These are phyloP conservation scores for Peromyscus eremicus DNA, from an alignment of 2,797 vertebrate genomes.

Conservation along the genomic window DNA sequence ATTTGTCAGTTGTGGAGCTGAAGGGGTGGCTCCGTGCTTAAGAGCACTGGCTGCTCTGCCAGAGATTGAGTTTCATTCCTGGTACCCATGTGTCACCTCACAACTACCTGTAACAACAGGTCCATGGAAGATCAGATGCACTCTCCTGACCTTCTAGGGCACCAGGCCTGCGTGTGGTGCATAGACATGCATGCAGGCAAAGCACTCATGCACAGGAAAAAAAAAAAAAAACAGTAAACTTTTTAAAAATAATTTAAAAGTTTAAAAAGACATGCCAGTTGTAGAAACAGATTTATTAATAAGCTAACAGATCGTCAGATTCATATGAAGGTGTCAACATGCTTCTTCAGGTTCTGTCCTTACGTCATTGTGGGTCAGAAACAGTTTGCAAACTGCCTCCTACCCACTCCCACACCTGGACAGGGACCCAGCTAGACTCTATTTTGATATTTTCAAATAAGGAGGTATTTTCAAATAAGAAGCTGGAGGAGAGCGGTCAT, in stretches of 20 bases:
- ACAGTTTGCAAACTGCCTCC: neutral
- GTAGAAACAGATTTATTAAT: neutral
- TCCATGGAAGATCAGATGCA: too few species aligned
- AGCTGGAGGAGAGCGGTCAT: neutral
- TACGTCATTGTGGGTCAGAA: neutral
- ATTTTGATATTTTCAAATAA: conserved; percentile 12
- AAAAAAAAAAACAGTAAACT: neutral
- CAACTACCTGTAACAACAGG: neutral
- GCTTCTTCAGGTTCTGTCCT: neutral
- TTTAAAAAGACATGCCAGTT: neutral
- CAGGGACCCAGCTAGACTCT: neutral
- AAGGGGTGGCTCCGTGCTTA: neutral
- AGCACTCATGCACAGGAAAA: neutral
- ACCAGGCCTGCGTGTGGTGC: too few species aligned
- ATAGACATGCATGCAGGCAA: neutral
- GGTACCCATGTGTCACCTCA: too few species aligned
- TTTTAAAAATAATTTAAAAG: neutral
- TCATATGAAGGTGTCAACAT: neutral
- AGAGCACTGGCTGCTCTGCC: neutral
- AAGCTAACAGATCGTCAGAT: neutral
- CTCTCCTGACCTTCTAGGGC: neutral
- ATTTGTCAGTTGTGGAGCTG: neutral
- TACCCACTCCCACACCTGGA: neutral
- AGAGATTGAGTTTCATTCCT: neutral
- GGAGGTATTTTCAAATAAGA: conserved; percentile 17